phyloP scores from a whole-genome alignment of 2,888 invertebrate genomes.

The Drosophila helvetica region DNA sequence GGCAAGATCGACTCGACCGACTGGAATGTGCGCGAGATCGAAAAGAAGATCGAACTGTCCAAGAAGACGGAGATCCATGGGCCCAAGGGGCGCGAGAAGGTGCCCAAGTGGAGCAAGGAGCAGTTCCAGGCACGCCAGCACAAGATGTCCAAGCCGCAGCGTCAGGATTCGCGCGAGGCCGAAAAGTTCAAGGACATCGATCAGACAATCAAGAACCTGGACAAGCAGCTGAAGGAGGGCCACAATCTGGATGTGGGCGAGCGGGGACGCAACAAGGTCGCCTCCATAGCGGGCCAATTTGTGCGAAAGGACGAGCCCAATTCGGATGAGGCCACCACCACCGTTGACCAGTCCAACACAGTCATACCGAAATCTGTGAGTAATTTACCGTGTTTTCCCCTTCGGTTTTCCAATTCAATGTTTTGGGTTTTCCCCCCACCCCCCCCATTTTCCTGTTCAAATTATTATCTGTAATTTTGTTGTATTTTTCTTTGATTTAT shows the following conservation, averaged over 20 bases:
- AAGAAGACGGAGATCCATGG: slow-evolving; percentile 83
- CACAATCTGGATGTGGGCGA: slow-evolving; percentile 87
- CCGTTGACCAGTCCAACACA: slow-evolving; percentile 63
- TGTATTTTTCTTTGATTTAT: slow-evolving; percentile 11
- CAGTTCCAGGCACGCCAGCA: slow-evolving; percentile 88
- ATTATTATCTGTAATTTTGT: neutral
- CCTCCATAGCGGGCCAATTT: slow-evolving; percentile 93
- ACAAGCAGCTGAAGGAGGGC: slow-evolving; percentile 91
- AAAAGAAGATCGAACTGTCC: slow-evolving; percentile 91
- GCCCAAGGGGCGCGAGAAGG: slow-evolving; percentile 87
- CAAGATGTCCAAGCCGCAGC: slow-evolving; percentile 88
- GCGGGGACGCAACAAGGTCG: slow-evolving; percentile 90
- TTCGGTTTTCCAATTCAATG: no score
- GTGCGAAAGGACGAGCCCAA: slow-evolving; percentile 83
- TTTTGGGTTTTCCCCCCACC: no score
- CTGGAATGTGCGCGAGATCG: slow-evolving; percentile 96
- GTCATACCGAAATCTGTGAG: slow-evolving; percentile 84
- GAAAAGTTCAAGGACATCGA: slow-evolving; percentile 90
- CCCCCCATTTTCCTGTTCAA: no score
- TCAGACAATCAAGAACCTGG: slow-evolving; percentile 88
- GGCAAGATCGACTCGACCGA: slow-evolving; percentile 95
- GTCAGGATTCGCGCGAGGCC: slow-evolving; percentile 85
- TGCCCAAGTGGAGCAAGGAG: slow-evolving; percentile 96
- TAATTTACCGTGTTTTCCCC: slow-evolving; percentile 59
- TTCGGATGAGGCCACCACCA: slow-evolving; percentile 80